Conservation (phyloP, 2,797 vertebrate genomes). For the Sebastes minor region DNA sequence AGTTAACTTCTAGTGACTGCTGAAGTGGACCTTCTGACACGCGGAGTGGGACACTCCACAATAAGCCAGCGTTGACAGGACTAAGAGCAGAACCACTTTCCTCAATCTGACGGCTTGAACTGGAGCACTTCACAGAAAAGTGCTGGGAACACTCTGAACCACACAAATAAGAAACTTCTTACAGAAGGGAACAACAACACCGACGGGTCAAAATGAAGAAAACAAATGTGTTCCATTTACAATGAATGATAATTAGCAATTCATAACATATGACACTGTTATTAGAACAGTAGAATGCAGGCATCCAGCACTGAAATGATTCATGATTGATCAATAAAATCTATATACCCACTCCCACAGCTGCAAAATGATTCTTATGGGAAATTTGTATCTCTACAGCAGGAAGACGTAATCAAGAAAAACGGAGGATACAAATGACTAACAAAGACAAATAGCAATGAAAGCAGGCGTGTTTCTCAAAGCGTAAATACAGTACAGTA, state of each 20-base stretch:
- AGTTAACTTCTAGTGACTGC: constrained; percentile 1
- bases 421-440: not conserved
- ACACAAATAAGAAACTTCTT: not conserved
- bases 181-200: not conserved
- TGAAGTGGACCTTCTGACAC: constrained; percentile 4
- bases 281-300: not conserved
- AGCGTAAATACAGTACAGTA: not conserved
- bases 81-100: not conserved
- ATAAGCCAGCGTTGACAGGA: constrained; percentile 17
- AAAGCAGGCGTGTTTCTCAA: not conserved
- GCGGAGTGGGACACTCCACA: not conserved
- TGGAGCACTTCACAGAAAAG: constrained; percentile 6
- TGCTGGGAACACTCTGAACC: not conserved
- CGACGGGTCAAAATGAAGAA: not conserved
- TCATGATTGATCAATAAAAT: not conserved
- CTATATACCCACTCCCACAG: not conserved
- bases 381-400: not conserved
- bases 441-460: not conserved
- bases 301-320: not conserved
- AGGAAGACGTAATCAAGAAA: not conserved
- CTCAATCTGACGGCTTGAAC: not conserved
- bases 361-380: not conserved
- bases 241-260: not conserved
- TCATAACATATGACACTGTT: not conserved
- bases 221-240: not conserved